phyloP scores from a whole-genome alignment of 2,797 vertebrate genomes.

The Synaphobranchus kaupii region DNA sequence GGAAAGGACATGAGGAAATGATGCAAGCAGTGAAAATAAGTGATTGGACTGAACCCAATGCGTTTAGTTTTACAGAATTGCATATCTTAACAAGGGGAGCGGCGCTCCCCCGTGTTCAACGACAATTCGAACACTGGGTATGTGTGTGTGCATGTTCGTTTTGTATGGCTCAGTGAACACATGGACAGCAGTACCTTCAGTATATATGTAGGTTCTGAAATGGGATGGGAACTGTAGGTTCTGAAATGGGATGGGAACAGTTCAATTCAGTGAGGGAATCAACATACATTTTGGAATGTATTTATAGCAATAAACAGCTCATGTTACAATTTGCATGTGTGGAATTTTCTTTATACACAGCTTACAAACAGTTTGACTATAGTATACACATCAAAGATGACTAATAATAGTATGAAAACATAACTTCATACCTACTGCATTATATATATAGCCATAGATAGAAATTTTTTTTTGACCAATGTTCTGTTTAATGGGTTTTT shows the following conservation, averaged over 20 bases:
- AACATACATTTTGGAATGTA: slow-evolving; percentile 1
- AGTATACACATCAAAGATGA: too few species aligned
- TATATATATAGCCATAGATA: neutral
- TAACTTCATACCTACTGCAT: neutral
- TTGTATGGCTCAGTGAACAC: slow-evolving; percentile 1
- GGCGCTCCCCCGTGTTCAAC: too few species aligned
- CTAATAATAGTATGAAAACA: neutral
- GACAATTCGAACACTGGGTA: too few species aligned
- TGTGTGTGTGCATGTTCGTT: neutral
- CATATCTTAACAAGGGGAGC: too few species aligned
- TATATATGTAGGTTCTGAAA: too few species aligned
- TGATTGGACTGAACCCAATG: too few species aligned
- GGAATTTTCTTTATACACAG: neutral
- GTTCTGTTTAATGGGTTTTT: neutral
- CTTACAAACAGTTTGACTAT: too few species aligned
- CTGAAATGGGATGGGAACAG: neutral
- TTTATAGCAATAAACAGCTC: neutral
- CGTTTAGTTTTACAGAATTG: too few species aligned
- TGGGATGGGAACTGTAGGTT: too few species aligned
- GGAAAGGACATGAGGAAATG: too few species aligned
- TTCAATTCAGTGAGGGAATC: neutral
- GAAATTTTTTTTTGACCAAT: neutral
- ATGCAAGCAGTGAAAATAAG: too few species aligned
- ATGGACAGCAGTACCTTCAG: too few species aligned
- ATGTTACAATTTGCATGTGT: neutral